phyloP scores from a whole-genome alignment of 1,140 invertebrate species.

The Drosophila pseudoananassae region DNA sequence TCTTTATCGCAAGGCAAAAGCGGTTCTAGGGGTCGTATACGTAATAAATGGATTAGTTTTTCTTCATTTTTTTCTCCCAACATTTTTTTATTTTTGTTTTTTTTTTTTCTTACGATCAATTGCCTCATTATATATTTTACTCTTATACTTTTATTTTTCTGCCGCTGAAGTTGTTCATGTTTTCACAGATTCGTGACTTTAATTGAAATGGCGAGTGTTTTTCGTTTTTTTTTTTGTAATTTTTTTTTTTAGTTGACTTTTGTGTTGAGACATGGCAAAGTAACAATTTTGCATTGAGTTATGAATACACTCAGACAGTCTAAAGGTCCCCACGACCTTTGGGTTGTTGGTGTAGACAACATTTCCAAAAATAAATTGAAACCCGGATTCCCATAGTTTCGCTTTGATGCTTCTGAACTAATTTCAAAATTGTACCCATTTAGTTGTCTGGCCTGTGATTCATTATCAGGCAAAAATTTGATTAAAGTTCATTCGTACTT shows the following conservation, averaged over 20 bases:
- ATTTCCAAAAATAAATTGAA: constrained; percentile 24
- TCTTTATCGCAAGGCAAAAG: constrained; percentile 60
- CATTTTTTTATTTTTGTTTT: constrained; percentile 18
- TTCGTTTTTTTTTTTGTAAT: constrained; percentile 23
- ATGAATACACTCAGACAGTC: constrained; percentile 15
- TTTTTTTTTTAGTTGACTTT: constrained; percentile 36
- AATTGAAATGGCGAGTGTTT: constrained; percentile 56
- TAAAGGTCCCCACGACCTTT: constrained; percentile 36
- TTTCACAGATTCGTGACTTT: constrained; percentile 59
- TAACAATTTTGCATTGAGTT: constrained; percentile 43
- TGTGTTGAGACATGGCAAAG: constrained; percentile 5
- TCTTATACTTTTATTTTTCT: constrained; percentile 27
- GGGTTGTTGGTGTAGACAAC: not conserved
- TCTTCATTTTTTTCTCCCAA: constrained; percentile 14
- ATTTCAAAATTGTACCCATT: not conserved
- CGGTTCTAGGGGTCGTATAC: constrained; percentile 58
- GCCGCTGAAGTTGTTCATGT: constrained; percentile 28
- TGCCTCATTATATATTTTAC: constrained; percentile 48
- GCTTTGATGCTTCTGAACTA: constrained; percentile 26
- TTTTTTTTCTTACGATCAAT: constrained; percentile 20
- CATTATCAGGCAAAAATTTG: no score
- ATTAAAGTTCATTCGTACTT: not conserved
- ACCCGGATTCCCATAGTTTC: constrained; percentile 10
- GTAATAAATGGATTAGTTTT: constrained; percentile 43
- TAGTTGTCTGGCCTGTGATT: no score